Conservation (phyloP, 2,888 invertebrate genomes). For the Lysandra bellargus region DNA sequence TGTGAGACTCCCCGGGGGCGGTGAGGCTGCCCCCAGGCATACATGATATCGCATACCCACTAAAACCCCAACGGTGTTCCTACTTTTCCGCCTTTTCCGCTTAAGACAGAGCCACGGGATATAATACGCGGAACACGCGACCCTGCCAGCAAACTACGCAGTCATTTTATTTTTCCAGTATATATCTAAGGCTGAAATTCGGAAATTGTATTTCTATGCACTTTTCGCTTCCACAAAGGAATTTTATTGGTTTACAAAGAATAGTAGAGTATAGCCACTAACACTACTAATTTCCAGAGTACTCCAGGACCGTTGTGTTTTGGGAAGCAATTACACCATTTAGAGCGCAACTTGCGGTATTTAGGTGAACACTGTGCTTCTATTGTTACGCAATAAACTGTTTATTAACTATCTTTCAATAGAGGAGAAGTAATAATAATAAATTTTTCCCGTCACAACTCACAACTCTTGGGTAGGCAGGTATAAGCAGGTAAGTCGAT, state of each 20-base stretch:
- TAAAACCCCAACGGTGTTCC: too few relatives aligned
- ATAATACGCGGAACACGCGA: too few relatives aligned
- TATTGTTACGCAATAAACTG: conserved; percentile 24
- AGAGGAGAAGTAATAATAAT: too few relatives aligned
- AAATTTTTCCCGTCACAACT: too few relatives aligned
- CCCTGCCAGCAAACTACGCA: too few relatives aligned
- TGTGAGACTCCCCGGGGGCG: too few relatives aligned
- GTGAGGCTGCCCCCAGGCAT: too few relatives aligned
- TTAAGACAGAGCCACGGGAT: too few relatives aligned
- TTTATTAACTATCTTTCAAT: conserved; percentile 13
- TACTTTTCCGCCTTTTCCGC: too few relatives aligned
- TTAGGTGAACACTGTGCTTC: conserved; percentile 52
- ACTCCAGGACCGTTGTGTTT: conserved; percentile 51
- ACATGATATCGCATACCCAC: too few relatives aligned
- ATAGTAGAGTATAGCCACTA: conserved; percentile 45
- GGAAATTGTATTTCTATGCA: not conserved
- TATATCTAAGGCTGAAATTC: not conserved
- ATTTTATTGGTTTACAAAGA: conserved; percentile 9
- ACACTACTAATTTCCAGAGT: conserved; percentile 54
- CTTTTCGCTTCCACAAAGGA: conserved; percentile 1
- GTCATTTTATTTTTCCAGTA: not conserved
- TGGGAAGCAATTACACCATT: conserved; percentile 65
- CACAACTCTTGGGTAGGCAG: too few relatives aligned
- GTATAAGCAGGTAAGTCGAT: too few relatives aligned
- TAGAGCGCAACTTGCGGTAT: conserved; percentile 56